phyloP scores from a whole-genome alignment of 2,888 invertebrate genomes.

The Falcaria lacertinaria region DNA sequence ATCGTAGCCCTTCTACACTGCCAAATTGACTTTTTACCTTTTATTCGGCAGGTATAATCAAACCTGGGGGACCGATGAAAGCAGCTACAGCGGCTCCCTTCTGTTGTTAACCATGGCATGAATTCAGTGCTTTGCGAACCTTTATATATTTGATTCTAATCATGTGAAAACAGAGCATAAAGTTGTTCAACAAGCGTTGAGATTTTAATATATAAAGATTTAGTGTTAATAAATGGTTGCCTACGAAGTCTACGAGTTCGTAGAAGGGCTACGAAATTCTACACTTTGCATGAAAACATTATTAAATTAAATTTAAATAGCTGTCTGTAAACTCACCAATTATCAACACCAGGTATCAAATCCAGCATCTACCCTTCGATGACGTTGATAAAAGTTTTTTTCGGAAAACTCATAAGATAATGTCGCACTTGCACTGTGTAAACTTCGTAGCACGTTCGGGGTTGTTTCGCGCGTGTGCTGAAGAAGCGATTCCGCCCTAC shows the following conservation, averaged over 20 bases:
- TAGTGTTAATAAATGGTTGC: conserved; percentile 9
- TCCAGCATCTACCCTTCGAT: conserved; percentile 9
- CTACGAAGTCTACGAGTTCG: conserved; percentile 31
- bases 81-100: conserved; percentile 54
- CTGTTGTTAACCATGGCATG: conserved; percentile 29
- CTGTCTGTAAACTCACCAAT: conserved; percentile 16
- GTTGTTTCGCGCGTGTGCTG: conserved; percentile 53
- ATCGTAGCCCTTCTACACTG: conserved; percentile 73
- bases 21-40: conserved; percentile 78
- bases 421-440: conserved; percentile 61
- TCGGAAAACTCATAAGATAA: conserved; percentile 35
- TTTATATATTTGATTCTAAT: conserved; percentile 35
- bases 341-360: conserved; percentile 19
- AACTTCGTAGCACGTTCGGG: conserved; percentile 60
- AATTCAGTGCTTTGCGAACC: conserved; percentile 31
- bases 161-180: conserved; percentile 15
- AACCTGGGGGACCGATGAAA: conserved; percentile 70
- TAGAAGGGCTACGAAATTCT: conserved; percentile 36
- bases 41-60: conserved; percentile 75
- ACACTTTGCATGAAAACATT: conserved; percentile 9
- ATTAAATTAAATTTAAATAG: conserved; percentile 7
- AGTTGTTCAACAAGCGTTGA: conserved; percentile 5
- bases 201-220: conserved; percentile 1
- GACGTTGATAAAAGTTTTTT: conserved; percentile 24
- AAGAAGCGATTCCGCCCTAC: conserved; percentile 42